phyloP scores from a whole-genome alignment of 1,140 invertebrate genomes.

The Chionoecetes opilio region DNA sequence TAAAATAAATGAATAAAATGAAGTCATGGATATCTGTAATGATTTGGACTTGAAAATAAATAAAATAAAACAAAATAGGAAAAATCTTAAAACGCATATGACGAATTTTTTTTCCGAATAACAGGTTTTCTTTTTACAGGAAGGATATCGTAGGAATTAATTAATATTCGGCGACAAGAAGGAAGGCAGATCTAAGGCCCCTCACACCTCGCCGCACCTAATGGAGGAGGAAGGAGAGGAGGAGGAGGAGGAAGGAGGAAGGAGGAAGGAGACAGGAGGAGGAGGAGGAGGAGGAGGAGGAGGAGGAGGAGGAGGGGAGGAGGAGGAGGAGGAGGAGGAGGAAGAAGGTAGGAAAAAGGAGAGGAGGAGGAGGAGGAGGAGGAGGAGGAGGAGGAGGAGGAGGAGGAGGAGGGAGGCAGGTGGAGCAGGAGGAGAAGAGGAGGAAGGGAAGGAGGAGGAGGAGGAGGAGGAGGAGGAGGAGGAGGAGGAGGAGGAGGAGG shows the following conservation, averaged over 20 bases:
- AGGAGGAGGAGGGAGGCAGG: not conserved
- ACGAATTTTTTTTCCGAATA: too few species aligned
- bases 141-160: too few species aligned
- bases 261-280: not conserved
- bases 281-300: constrained; percentile 23
- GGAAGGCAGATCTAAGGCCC: too few species aligned
- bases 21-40: too few species aligned
- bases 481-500: not conserved
- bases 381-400: constrained; percentile 34
- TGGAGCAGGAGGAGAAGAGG: not conserved
- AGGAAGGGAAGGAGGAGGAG: constrained; percentile 29
- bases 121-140: too few species aligned
- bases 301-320: not conserved
- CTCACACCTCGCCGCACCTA: too few species aligned
- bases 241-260: not conserved
- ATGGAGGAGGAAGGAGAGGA: not conserved
- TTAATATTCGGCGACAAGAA: too few species aligned
- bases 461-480: not conserved
- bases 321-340: not conserved
- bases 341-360: too few species aligned
- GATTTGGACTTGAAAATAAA: too few species aligned
- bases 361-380: not conserved
- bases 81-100: not conserved
- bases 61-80: too few species aligned
- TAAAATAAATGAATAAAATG: too few species aligned